Conservation (phyloP, 2,113 vertebrate species). For the Poeciliopsis prolifica region DNA sequence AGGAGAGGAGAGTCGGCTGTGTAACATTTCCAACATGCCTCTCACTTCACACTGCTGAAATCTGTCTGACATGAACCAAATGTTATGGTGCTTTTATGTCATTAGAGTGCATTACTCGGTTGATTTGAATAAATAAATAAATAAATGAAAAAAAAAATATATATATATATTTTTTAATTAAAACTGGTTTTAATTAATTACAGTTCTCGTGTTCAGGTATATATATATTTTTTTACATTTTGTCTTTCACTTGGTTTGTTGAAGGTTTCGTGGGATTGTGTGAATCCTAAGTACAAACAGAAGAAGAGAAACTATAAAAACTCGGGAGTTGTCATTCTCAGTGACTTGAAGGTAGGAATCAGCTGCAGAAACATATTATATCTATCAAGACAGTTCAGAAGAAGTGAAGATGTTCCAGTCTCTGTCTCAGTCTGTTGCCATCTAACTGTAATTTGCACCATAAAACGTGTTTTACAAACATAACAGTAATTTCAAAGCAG, state of each 20-base stretch:
- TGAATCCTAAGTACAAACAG: slow-evolving; percentile 94
- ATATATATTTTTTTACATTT: not conserved
- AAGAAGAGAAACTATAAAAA: slow-evolving; percentile 96
- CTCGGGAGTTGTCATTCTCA: slow-evolving; percentile 89
- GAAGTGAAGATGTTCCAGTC: not conserved
- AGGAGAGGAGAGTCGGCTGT: slow-evolving; percentile 30
- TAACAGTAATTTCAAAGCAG: not conserved
- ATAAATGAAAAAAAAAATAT: too few relatives aligned
- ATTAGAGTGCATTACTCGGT: slow-evolving; percentile 14
- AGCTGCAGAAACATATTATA: not conserved
- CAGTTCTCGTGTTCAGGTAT: too few relatives aligned
- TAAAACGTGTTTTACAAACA: not conserved
- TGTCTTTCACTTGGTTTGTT: slow-evolving; percentile 25
- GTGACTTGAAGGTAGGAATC: slow-evolving; percentile 88
- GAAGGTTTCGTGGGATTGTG: slow-evolving; percentile 91
- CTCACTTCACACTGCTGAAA: slow-evolving; percentile 34
- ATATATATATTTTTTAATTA: too few relatives aligned
- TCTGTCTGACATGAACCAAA: slow-evolving; percentile 37
- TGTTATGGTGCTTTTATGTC: slow-evolving; percentile 16
- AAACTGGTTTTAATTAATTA: too few relatives aligned
- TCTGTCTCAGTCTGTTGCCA: not conserved
- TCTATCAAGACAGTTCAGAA: not conserved
- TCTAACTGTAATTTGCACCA: not conserved
- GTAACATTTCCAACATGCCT: slow-evolving; percentile 33
- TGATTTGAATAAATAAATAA: too few relatives aligned